Evolutionary conservation across 2,797 vertebrate genomes (phyloP).

Genomic region (Limnodromus scolopaceus): DNA sequence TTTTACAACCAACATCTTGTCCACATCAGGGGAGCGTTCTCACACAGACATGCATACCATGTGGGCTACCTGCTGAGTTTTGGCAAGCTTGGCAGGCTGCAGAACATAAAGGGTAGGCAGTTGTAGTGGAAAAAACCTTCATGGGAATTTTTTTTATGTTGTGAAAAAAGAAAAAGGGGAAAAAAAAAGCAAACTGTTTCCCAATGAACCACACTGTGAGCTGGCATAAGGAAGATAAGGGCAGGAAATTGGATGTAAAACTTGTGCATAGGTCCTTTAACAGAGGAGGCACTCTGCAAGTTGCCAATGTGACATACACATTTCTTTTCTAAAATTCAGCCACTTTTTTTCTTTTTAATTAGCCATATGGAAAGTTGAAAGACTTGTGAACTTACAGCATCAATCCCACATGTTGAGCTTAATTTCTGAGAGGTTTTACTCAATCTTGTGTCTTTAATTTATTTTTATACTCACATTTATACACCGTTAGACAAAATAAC

Average conservation of each 20-base stretch:
- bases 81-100: slow-evolving; percentile 81
- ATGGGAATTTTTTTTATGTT: slow-evolving; percentile 77
- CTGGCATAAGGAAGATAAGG: slow-evolving; percentile 79
- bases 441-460: slow-evolving; percentile 61
- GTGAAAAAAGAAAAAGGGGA: slow-evolving; percentile 17
- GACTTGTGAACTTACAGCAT: slow-evolving; percentile 73
- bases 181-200: slow-evolving; percentile 60
- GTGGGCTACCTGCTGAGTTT: slow-evolving; percentile 82
- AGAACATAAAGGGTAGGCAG: slow-evolving; percentile 77
- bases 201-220: slow-evolving; percentile 78
- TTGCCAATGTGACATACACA: slow-evolving; percentile 71
- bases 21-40: slow-evolving; percentile 81
- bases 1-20: slow-evolving; percentile 84
- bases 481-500: slow-evolving; percentile 46
- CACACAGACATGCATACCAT: slow-evolving; percentile 81
- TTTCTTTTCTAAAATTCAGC: slow-evolving; percentile 72
- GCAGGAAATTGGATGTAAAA: slow-evolving; percentile 81
- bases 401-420: slow-evolving; percentile 76
- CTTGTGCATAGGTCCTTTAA: slow-evolving; percentile 65
- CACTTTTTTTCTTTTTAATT: slow-evolving; percentile 79
- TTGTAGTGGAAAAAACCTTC: slow-evolving; percentile 77
- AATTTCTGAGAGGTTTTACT: slow-evolving; percentile 58
- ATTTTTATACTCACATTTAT: slow-evolving; percentile 49
- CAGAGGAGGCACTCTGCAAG: slow-evolving; percentile 72
- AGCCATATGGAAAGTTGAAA: slow-evolving; percentile 77